phyloP scores from a whole-genome alignment of 1,140 invertebrate genomes.

The Aphelenchoides avenae region DNA sequence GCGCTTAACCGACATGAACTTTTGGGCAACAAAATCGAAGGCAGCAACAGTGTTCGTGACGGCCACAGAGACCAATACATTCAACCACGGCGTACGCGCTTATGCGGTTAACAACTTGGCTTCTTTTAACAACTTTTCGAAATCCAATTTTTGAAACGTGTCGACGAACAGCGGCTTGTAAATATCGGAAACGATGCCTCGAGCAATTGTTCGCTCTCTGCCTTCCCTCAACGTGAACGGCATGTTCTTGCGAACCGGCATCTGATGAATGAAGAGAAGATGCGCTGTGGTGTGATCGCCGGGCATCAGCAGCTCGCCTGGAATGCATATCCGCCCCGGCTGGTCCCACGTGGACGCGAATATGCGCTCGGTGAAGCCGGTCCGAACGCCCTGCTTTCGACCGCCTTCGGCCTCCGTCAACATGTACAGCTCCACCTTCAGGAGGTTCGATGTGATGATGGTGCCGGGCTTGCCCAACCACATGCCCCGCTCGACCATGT shows the following conservation, averaged over 20 bases:
- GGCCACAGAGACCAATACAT: no score
- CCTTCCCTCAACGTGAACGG: slow-evolving; percentile 44
- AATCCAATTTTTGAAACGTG: slow-evolving; percentile 5
- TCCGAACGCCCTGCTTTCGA: slow-evolving; percentile 43
- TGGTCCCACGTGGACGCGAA: slow-evolving; percentile 53
- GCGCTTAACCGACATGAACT: no score
- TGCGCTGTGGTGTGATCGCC: slow-evolving; percentile 43
- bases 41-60: no score
- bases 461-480: slow-evolving; percentile 69
- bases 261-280: slow-evolving; percentile 41
- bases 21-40: no score
- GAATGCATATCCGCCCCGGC: slow-evolving; percentile 34
- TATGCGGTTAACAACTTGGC: no score
- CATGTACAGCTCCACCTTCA: slow-evolving; percentile 72
- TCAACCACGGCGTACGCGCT: no score
- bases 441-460: slow-evolving; percentile 71
- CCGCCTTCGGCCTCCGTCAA: slow-evolving; percentile 70
- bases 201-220: slow-evolving; percentile 27
- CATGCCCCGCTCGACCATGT: slow-evolving; percentile 74
- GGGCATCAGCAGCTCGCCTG: slow-evolving; percentile 49
- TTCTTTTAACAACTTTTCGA: neutral
- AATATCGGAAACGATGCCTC: slow-evolving; percentile 47
- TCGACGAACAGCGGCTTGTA: slow-evolving; percentile 19
- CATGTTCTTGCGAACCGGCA: slow-evolving; percentile 40
- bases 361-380: slow-evolving; percentile 42